Evolutionary conservation across 2,888 invertebrate genomes (phyloP), one percentile per base, ranked within the genome.

Genomic region (Catocala nupta): DNA sequence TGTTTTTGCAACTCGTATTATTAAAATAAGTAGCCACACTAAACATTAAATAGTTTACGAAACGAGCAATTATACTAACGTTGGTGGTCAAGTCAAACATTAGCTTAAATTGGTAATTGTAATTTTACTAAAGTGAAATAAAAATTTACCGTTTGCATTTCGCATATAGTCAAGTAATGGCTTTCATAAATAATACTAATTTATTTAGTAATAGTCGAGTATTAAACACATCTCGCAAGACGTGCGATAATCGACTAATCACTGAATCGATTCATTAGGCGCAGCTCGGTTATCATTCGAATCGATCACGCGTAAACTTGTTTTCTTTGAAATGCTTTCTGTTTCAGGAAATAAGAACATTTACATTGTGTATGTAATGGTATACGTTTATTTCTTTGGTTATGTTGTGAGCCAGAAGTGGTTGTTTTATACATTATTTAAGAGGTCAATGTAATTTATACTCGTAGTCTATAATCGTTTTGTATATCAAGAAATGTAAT

Each of bases 221-320:
- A 59, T 48, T 58, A 56, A 67, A 57, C 59, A 73, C 52, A 73
- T 71, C 64, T 71, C 57, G 45, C 56, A 60, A 70, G 68, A 65
- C 57, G 56, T 68, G 67, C 51, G 51, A 68, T 75, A 65, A 67
- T 64, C 63, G 67, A 69, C 67, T 70, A 61, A 77, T 73, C 68
- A 70, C 53, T 73, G 50, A 73, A 71, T 81, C 73, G 68, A 70
- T 70, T 66, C 59, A 68, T 72, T 65, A 71, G 53, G 50, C 39
- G 43, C 63, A 55, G 16, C 39, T 53, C 59, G 39, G 53, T 53
- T 42, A 64, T 60, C 55, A 59, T 63, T 61, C 63, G 70, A 71
- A 68, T 65, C 68, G 63, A 55, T 58, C 58, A 70, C 52, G 72
- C 78, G 70, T 74, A 55, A 44, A 54, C 13, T 61, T 60, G 36